Evolutionary conservation across 2,113 vertebrate genomes (phyloP).

Genomic region (Hippoglossus stenolepis): DNA sequence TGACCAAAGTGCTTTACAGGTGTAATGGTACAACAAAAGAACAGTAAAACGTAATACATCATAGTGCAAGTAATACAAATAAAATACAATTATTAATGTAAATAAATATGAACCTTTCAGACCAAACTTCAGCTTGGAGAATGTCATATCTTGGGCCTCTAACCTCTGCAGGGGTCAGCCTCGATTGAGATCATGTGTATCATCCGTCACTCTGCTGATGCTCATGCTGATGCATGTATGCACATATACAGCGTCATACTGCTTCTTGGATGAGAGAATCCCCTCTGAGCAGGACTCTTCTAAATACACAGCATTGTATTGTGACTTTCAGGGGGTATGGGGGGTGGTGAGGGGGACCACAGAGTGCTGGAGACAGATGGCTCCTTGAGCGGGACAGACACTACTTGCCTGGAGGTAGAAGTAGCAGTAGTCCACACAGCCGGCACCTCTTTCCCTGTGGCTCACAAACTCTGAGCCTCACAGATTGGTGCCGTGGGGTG

Average conservation of each 20-base stretch:
- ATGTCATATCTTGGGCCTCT: no score
- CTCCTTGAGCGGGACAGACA: slow-evolving; percentile 35
- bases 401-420: slow-evolving; percentile 44
- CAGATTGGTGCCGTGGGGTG: neutral
- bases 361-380: neutral
- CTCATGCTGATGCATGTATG: slow-evolving; percentile 6
- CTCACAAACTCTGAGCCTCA: neutral
- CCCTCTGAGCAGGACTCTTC: neutral
- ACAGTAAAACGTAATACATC: no score
- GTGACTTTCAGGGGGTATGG: neutral
- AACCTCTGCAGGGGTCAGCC: no score
- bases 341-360: no score
- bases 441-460: neutral
- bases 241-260: no score
- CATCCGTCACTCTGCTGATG: neutral
- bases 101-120: no score
- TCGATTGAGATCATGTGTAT: no score
- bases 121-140: no score
- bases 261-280: neutral
- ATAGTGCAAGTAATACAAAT: no score
- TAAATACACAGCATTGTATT: neutral
- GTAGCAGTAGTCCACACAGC: slow-evolving; percentile 1
- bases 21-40: no score
- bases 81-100: no score
- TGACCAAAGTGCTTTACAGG: no score